Percentiles rank a stretch among this genome's conserved stretches.
These are phyloP conservation scores for Ephestia elutella DNA, from an alignment of 1,140 invertebrate genomes.

Conservation along the genomic window DNA sequence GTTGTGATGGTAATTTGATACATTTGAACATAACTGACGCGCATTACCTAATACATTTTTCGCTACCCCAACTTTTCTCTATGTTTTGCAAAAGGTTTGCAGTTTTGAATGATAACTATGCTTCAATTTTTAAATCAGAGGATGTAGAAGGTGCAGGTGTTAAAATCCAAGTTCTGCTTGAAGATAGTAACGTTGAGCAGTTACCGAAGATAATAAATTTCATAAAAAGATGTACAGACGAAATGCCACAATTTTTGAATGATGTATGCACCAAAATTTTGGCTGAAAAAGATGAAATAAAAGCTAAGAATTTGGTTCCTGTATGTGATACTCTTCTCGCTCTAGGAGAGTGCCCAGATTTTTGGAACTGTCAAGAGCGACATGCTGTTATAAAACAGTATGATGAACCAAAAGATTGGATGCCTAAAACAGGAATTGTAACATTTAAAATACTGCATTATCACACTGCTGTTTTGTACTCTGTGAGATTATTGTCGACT, in stretches of 20 bases:
- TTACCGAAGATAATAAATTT: conserved; percentile 64
- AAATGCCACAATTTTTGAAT: conserved; percentile 40
- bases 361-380: conserved; percentile 50
- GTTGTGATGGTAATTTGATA: conserved; percentile 59
- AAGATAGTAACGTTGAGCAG: conserved; percentile 51
- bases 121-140: conserved; percentile 50
- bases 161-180: conserved; percentile 58
- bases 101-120: conserved; percentile 59
- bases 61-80: conserved; percentile 51
- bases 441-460: conserved; percentile 61
- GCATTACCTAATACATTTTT: conserved; percentile 56
- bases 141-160: conserved; percentile 20
- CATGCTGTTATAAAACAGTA: conserved; percentile 44
- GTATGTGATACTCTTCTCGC: conserved; percentile 50
- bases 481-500: conserved; percentile 45
- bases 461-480: conserved; percentile 45
- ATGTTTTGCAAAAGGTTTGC: conserved; percentile 61
- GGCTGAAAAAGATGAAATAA: conserved; percentile 39
- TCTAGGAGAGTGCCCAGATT: conserved; percentile 56
- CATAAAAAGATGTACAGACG: conserved; percentile 51
- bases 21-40: conserved; percentile 61
- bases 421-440: conserved; percentile 51
- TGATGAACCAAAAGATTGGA: conserved; percentile 49
- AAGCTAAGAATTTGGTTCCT: conserved; percentile 47
- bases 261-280: conserved; percentile 37